These are phyloP conservation scores for Aporophyla nigra DNA, from an alignment of 2,888 invertebrate species.

Conservation along the genomic window DNA sequence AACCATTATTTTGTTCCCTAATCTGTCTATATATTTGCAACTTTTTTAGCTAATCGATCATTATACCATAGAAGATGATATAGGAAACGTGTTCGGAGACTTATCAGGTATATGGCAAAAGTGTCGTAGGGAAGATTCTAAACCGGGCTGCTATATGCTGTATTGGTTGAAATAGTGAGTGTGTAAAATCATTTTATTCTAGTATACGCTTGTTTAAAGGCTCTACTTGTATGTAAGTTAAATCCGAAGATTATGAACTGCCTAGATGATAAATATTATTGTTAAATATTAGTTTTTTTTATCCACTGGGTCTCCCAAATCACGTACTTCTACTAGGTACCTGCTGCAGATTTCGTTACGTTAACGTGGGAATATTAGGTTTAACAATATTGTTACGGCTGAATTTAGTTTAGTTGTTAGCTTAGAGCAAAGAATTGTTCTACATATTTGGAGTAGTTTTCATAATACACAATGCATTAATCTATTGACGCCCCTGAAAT, in stretches of 20 bases:
- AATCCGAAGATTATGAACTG: neutral
- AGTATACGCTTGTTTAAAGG: neutral
- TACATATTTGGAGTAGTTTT: neutral
- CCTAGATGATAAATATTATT: neutral
- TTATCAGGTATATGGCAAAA: neutral
- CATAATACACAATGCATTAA: neutral
- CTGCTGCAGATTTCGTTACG: neutral
- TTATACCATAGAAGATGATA: neutral
- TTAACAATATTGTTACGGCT: neutral
- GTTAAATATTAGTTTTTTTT: too few relatives aligned
- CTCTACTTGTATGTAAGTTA: neutral
- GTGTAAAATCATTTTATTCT: too few relatives aligned
- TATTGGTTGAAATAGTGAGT: neutral
- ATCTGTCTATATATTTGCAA: neutral
- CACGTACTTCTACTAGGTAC: neutral
- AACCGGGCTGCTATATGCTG: neutral
- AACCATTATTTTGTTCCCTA: too few relatives aligned
- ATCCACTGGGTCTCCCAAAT: neutral
- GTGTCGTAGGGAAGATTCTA: neutral
- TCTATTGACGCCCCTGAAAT: neutral
- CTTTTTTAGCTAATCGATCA: neutral
- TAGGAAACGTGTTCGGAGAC: neutral
- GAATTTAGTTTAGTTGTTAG: neutral
- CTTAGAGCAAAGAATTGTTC: too few relatives aligned
- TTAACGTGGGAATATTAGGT: neutral